These are phyloP conservation scores for Amphipoea lucens DNA, from an alignment of 2,888 invertebrate genomes.

Conservation along the genomic window DNA sequence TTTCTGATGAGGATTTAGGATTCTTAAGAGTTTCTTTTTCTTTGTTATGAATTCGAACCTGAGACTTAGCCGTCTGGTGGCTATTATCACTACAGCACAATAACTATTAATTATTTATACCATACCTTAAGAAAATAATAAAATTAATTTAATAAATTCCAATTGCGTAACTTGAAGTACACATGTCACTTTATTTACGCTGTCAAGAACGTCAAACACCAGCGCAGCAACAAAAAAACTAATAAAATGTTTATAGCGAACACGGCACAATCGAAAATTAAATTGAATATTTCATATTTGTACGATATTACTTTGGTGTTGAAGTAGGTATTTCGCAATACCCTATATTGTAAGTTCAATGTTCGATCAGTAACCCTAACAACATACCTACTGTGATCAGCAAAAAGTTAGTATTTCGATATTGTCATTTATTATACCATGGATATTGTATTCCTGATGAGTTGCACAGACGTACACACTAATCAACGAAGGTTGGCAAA, in stretches of 20 bases:
- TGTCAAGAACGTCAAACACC: slow-evolving; percentile 28
- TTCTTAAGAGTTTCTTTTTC: neutral
- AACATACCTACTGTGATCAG: slow-evolving; percentile 36
- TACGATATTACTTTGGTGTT: slow-evolving; percentile 8
- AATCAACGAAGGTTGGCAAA: slow-evolving; percentile 9
- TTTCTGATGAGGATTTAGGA: neutral
- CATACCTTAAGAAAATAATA: slow-evolving; percentile 11
- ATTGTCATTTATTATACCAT: too few relatives aligned
- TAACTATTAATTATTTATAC: neutral
- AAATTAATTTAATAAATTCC: neutral
- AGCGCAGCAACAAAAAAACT: slow-evolving; percentile 31
- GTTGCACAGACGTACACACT: slow-evolving; percentile 17
- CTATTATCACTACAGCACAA: neutral
- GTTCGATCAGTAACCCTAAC: slow-evolving; percentile 33
- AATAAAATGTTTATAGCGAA: slow-evolving; percentile 45
- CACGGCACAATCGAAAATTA: slow-evolving; percentile 35
- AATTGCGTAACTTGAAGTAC: neutral
- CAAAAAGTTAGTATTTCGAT: slow-evolving; percentile 36
- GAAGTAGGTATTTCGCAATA: slow-evolving; percentile 31
- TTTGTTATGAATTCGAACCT: neutral
- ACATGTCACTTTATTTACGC: slow-evolving; percentile 38
- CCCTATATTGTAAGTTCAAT: slow-evolving; percentile 37
- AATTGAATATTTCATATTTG: slow-evolving; percentile 37
- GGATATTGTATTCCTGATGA: slow-evolving; percentile 5
- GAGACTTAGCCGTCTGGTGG: too few relatives aligned